These are phyloP conservation scores for Falco peregrinus DNA, from an alignment of 2,797 vertebrate species.

Conservation along the genomic window DNA sequence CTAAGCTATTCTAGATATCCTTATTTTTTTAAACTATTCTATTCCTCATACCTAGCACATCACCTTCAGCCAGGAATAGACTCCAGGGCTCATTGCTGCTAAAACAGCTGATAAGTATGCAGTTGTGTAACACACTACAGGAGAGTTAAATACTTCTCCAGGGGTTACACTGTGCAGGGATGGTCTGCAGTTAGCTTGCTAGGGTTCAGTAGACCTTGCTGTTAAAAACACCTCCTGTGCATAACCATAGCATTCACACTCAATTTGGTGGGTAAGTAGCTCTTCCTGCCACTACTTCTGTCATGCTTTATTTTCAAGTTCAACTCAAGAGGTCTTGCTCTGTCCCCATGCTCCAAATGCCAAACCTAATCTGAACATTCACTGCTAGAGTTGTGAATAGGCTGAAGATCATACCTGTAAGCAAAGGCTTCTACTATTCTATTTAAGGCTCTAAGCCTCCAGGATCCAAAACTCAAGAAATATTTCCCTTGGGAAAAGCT, in stretches of 20 bases:
- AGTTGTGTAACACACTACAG: background rate
- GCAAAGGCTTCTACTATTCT: background rate
- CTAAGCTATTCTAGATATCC: background rate
- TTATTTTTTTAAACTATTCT: background rate
- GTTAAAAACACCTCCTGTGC: background rate
- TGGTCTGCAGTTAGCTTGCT: background rate
- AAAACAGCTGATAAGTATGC: background rate
- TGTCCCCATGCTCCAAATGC: background rate
- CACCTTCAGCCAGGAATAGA: background rate
- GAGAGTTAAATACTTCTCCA: background rate
- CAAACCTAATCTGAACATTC: background rate
- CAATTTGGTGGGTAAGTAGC: background rate
- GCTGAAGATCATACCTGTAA: background rate
- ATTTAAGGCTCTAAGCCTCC: background rate
- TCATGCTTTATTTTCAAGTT: background rate
- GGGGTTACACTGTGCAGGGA: background rate
- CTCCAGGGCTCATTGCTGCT: background rate
- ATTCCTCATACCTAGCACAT: background rate
- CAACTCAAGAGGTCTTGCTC: background rate
- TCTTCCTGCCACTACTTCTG: background rate
- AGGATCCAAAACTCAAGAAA: background rate
- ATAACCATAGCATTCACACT: rapidly evolving
- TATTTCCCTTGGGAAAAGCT: background rate
- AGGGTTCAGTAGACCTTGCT: background rate
- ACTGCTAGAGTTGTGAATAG: background rate